phyloP scores from a whole-genome alignment of 2,797 vertebrate genomes.

The Epinephelus malabaricus region DNA sequence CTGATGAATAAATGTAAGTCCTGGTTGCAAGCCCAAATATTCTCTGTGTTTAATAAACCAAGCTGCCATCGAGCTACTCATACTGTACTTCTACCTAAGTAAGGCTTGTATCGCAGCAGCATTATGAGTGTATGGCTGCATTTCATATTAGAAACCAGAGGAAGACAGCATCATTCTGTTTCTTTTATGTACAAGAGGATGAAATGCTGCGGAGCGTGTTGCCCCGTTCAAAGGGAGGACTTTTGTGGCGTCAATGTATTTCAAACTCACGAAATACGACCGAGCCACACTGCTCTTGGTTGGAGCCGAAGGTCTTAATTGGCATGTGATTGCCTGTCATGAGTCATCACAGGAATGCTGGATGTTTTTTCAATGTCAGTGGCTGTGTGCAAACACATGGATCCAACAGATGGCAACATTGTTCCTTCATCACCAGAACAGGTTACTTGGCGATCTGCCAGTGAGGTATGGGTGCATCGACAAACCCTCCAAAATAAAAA shows the following conservation, averaged over 20 bases:
- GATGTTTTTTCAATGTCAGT: slow-evolving; percentile 50
- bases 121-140: slow-evolving; percentile 41
- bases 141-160: slow-evolving; percentile 32
- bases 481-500: slow-evolving; percentile 80
- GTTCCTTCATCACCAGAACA: slow-evolving; percentile 74
- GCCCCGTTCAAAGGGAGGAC: slow-evolving; percentile 49
- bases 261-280: slow-evolving; percentile 49
- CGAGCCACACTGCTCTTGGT: slow-evolving; percentile 34
- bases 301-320: slow-evolving; percentile 67
- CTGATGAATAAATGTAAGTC: slow-evolving; percentile 72
- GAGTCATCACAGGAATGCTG: slow-evolving; percentile 70
- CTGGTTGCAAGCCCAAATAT: slow-evolving; percentile 75
- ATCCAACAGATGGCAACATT: slow-evolving; percentile 90
- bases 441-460: slow-evolving; percentile 72
- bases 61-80: slow-evolving; percentile 59
- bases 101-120: slow-evolving; percentile 46
- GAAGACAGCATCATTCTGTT: slow-evolving; percentile 25
- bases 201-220: slow-evolving; percentile 1
- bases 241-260: slow-evolving; percentile 33
- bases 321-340: slow-evolving; percentile 75
- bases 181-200: slow-evolving; percentile 45
- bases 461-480: slow-evolving; percentile 68
- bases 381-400: slow-evolving; percentile 67
- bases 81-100: slow-evolving; percentile 49
- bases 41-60: slow-evolving; percentile 71